phyloP scores from a whole-genome alignment of 2,113 vertebrate genomes.

The Athene noctua region DNA sequence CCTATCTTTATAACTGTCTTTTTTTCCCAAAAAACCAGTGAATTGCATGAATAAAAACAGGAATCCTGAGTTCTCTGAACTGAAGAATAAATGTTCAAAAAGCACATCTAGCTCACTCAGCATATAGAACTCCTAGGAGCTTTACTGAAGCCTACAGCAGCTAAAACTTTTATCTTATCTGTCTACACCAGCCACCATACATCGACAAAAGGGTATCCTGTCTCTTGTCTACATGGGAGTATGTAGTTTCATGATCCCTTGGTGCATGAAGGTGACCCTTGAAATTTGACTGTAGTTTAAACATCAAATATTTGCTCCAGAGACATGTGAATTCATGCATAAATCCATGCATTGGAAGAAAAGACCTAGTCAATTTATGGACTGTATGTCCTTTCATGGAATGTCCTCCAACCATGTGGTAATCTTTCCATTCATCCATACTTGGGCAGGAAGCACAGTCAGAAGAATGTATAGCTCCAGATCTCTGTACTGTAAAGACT shows the following conservation, averaged over 20 bases:
- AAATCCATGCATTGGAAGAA: neutral
- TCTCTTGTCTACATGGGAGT: neutral
- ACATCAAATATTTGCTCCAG: neutral
- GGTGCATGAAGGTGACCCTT: rapidly evolving
- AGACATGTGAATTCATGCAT: neutral
- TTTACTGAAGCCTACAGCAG: neutral
- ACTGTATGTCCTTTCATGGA: neutral
- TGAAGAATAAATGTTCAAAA: neutral
- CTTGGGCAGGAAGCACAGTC: neutral
- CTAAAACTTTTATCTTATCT: neutral
- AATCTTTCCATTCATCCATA: neutral
- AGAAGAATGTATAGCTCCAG: neutral
- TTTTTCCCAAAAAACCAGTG: neutral
- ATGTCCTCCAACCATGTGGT: neutral
- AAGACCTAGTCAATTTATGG: neutral
- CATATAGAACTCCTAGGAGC: neutral
- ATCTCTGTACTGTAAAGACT: neutral
- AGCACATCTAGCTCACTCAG: rapidly evolving
- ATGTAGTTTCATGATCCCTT: neutral
- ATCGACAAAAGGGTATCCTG: neutral
- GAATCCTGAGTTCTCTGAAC: neutral
- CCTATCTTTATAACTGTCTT: neutral
- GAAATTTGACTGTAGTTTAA: neutral
- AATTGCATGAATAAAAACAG: neutral
- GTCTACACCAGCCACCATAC: rapidly evolving